Conservation (phyloP, 2,113 vertebrate genomes). For the Pantherophis guttatus region DNA sequence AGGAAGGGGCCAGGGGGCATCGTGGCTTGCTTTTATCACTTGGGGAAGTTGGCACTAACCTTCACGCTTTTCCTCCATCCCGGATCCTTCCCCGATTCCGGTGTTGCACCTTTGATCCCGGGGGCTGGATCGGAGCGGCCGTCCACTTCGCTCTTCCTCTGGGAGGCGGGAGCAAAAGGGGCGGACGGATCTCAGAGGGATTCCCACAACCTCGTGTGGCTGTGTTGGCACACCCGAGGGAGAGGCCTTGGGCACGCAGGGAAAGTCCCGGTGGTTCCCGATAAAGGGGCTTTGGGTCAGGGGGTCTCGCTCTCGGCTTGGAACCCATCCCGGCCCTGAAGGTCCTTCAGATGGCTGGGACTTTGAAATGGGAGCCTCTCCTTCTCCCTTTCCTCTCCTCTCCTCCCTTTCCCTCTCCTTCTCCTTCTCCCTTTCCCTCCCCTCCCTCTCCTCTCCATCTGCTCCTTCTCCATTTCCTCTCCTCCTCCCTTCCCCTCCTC, state of each 20-base stretch:
- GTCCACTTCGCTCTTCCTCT: neutral
- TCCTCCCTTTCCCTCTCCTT: too few species aligned
- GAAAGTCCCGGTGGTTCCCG: neutral
- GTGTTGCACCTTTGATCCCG: neutral
- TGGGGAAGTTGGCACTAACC: neutral
- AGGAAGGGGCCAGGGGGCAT: neutral
- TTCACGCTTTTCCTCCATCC: neutral
- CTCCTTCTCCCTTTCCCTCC: too few species aligned
- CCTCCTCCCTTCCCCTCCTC: too few species aligned
- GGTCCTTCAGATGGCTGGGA: neutral
- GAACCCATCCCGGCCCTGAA: accelerated
- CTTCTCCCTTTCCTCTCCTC: too few species aligned
- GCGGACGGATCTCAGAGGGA: neutral
- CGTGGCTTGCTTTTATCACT: neutral
- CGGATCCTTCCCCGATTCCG: too few species aligned
- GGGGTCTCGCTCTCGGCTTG: neutral
- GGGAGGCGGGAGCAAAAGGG: neutral
- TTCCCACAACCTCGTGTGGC: neutral
- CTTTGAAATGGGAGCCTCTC: neutral
- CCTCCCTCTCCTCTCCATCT: too few species aligned
- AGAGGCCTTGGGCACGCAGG: too few species aligned
- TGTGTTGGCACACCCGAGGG: neutral
- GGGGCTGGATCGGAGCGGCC: too few species aligned
- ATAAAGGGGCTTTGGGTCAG: neutral
- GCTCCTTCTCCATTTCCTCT: too few species aligned